phyloP scores from a whole-genome alignment of 2,113 vertebrate species.

The Antechinus stuartii region DNA sequence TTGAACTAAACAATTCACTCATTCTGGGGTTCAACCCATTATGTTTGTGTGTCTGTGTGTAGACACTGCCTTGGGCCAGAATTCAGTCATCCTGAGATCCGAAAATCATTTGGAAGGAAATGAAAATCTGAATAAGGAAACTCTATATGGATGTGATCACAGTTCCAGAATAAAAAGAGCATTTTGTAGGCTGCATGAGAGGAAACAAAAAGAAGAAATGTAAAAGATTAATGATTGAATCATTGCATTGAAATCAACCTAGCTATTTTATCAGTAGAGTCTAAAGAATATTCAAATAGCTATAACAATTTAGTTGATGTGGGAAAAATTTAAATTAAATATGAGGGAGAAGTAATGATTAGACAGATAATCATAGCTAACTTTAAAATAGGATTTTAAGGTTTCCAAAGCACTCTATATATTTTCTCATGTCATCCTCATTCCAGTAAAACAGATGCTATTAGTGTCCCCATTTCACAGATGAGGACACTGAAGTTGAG shows the following conservation, averaged over 20 bases:
- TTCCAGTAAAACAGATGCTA: not conserved
- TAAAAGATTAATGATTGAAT: not conserved
- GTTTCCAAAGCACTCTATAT: not conserved
- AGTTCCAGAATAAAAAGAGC: not conserved
- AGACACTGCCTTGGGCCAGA: not conserved
- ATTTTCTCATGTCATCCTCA: not conserved
- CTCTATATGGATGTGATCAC: not conserved
- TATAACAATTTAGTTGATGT: not conserved
- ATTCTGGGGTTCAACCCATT: not conserved
- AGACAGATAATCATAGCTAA: not conserved
- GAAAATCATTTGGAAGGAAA: not conserved
- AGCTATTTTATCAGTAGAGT: not conserved
- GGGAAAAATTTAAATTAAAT: not conserved
- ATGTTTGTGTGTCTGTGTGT: not conserved
- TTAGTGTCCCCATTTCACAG: not conserved
- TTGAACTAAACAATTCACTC: not conserved
- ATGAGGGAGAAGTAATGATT: not conserved
- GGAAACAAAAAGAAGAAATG: not conserved
- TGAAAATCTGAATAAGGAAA: not conserved
- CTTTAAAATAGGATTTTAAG: not conserved
- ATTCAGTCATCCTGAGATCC: not conserved
- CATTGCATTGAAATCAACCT: not conserved
- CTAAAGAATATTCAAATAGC: not conserved
- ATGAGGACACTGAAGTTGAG: not conserved
- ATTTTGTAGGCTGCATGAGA: not conserved